Percentiles rank a stretch among this genome's conserved stretches.
Evolutionary conservation across 2,797 vertebrate species (phyloP).

Genomic region (Labeo calbasu): DNA sequence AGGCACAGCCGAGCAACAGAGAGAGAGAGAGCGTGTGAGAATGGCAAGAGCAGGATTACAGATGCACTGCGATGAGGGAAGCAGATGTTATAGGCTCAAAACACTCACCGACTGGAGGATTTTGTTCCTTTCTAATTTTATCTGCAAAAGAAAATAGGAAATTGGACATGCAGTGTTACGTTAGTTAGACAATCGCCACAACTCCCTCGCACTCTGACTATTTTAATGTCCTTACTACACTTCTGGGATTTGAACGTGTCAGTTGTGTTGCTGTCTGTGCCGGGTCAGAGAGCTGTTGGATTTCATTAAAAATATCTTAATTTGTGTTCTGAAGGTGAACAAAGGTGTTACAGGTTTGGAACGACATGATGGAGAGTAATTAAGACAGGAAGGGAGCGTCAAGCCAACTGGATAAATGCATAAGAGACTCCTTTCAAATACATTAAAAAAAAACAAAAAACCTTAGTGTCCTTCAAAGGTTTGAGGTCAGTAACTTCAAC

Average conservation of each 20-base stretch:
- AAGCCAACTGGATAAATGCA: neutral
- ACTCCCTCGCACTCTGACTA: too few relatives aligned
- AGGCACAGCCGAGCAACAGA: slow-evolving; percentile 11
- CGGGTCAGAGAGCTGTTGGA: too few relatives aligned
- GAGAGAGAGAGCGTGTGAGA: slow-evolving; percentile 3
- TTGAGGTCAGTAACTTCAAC: neutral
- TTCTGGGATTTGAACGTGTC: too few relatives aligned
- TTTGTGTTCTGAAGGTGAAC: too few relatives aligned
- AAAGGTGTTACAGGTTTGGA: too few relatives aligned
- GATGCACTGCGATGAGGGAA: neutral
- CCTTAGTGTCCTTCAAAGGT: neutral
- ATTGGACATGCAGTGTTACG: neutral
- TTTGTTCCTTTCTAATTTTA: slow-evolving; percentile 82
- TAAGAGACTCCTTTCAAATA: neutral
- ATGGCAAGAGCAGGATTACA: slow-evolving; percentile 18
- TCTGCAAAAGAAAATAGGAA: slow-evolving; percentile 67
- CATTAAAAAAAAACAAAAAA: neutral
- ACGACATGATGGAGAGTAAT: too few relatives aligned
- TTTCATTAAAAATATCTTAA: too few relatives aligned
- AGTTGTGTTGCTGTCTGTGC: too few relatives aligned
- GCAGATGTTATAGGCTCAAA: slow-evolving; percentile 6
- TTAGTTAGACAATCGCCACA: neutral
- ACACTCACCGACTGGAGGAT: slow-evolving; percentile 75
- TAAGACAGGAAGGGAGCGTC: too few relatives aligned
- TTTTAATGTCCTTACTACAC: too few relatives aligned